Evolutionary conservation across 2,797 vertebrate species (phyloP).

Genomic region (Cheirogaleus major): DNA sequence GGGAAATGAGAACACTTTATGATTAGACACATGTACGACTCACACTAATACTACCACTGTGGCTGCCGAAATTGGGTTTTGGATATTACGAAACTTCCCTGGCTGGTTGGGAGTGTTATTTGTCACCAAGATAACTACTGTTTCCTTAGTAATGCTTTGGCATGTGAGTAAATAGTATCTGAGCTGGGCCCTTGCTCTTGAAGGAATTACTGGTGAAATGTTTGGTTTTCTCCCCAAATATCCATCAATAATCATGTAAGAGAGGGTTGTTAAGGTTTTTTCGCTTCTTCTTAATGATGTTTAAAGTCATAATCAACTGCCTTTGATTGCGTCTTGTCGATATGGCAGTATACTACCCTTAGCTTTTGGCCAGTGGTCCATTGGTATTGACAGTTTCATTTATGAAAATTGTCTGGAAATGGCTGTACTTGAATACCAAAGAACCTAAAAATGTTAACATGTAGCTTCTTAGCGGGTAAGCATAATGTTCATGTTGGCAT

Average conservation of each 20-base stretch:
- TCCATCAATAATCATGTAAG: not conserved
- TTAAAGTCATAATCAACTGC: not conserved
- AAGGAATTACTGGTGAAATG: not conserved
- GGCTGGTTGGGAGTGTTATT: not conserved
- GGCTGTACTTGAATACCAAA: not conserved
- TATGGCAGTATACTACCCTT: not conserved
- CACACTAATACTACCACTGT: not conserved
- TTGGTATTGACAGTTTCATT: constrained; percentile 1
- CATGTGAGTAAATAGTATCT: not conserved
- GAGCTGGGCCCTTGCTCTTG: not conserved
- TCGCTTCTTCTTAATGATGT: not conserved
- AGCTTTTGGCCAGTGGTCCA: not conserved
- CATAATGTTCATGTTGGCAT: not conserved
- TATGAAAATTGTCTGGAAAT: not conserved
- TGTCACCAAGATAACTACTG: not conserved
- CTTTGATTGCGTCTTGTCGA: constrained; percentile 21
- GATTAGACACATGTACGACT: not conserved
- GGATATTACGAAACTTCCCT: not conserved
- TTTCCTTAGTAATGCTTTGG: not conserved
- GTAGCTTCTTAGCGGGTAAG: not conserved
- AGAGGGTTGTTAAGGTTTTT: not conserved
- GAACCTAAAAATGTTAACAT: not conserved
- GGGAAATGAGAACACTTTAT: not conserved
- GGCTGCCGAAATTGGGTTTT: not conserved
- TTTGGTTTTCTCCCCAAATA: not conserved